These are phyloP conservation scores for Schizaphis graminum DNA, from an alignment of 2,888 invertebrate genomes.

Conservation along the genomic window DNA sequence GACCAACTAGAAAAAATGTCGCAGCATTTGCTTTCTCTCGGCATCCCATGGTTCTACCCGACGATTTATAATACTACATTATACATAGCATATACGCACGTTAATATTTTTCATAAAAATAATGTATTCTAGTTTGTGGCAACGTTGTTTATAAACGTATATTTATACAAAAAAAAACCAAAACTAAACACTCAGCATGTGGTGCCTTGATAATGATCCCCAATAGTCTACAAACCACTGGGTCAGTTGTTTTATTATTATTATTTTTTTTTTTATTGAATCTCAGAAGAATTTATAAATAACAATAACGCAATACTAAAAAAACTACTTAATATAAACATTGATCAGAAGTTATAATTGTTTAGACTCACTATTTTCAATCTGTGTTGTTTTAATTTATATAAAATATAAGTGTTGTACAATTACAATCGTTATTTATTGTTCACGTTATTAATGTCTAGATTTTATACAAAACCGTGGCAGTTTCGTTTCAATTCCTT, in stretches of 20 bases:
- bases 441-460: neutral
- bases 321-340: conserved; percentile 30
- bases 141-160: conserved; percentile 37
- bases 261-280: neutral
- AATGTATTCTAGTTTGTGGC: conserved; percentile 58
- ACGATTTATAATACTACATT: conserved; percentile 42
- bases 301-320: neutral
- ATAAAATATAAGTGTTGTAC: neutral
- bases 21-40: conserved; percentile 51
- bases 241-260: conserved; percentile 47
- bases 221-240: conserved; percentile 57
- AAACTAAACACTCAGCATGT: conserved; percentile 60
- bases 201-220: conserved; percentile 53
- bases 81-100: neutral
- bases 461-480: neutral
- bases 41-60: conserved; percentile 36
- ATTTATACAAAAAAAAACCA: conserved; percentile 3
- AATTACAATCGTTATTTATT: conserved; percentile 43
- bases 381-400: neutral
- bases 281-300: conserved; percentile 20
- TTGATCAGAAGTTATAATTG: conserved; percentile 38
- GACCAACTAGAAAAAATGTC: conserved; percentile 38
- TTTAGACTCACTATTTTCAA: neutral
- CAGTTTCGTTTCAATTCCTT: conserved; percentile 10
- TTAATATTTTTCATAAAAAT: conserved; percentile 47